phyloP scores from a whole-genome alignment of 2,113 vertebrate species.

The Sapayoa aenigma region DNA sequence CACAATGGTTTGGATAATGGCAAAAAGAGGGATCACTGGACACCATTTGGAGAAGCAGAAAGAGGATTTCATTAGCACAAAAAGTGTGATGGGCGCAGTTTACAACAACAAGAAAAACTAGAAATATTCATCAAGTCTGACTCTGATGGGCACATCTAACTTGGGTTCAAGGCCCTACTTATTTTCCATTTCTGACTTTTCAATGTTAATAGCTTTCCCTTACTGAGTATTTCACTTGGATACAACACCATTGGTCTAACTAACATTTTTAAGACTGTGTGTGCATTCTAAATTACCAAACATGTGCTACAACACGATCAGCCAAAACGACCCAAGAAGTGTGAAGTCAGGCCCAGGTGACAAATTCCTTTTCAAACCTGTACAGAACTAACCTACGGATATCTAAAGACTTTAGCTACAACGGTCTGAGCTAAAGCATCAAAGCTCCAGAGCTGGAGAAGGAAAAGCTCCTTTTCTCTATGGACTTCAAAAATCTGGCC shows the following conservation, averaged over 20 bases:
- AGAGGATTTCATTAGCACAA: background rate
- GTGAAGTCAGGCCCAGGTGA: background rate
- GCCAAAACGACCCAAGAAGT: background rate
- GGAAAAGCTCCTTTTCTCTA: background rate
- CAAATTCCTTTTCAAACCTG: background rate
- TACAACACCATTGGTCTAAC: background rate
- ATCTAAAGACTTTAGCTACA: background rate
- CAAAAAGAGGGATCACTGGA: background rate
- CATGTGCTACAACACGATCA: background rate
- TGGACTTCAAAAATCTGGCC: background rate
- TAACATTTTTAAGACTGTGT: fast-evolving
- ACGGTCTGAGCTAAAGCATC: background rate
- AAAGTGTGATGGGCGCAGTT: background rate
- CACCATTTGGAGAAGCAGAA: background rate
- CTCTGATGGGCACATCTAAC: background rate
- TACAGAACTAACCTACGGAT: background rate
- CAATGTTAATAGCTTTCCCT: background rate
- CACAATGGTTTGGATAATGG: background rate
- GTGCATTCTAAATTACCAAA: background rate
- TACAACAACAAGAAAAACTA: background rate
- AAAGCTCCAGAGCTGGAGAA: background rate
- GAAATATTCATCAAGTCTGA: background rate
- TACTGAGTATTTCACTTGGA: background rate
- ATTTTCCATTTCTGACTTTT: background rate
- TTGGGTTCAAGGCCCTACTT: background rate